These are phyloP conservation scores for Neotoma lepida DNA, from an alignment of 2,113 vertebrate species.

Conservation along the genomic window DNA sequence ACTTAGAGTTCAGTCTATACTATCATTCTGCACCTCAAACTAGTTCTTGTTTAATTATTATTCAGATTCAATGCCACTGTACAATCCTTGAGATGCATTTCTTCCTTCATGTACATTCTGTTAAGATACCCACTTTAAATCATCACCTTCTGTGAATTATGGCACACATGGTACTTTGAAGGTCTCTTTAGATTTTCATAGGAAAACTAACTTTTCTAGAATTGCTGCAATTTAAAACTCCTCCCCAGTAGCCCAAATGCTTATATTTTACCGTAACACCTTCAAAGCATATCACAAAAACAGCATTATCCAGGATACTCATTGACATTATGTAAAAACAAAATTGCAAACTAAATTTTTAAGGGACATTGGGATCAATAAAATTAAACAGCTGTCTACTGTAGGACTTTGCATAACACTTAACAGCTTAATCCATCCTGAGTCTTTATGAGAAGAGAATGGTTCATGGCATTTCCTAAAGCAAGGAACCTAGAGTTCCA, in stretches of 20 bases:
- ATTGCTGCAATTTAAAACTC: constrained; percentile 44
- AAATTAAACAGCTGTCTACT: background rate
- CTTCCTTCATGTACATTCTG: background rate
- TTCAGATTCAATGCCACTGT: background rate
- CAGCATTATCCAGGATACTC: background rate
- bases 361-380: background rate
- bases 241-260: background rate
- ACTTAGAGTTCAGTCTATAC: background rate
- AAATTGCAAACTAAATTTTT: background rate
- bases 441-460: background rate
- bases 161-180: background rate
- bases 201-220: background rate
- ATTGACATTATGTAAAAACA: background rate
- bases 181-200: background rate
- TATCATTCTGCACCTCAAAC: background rate
- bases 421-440: background rate
- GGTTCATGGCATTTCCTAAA: constrained; percentile 9
- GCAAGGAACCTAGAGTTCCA: background rate
- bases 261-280: background rate
- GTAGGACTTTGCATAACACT: background rate
- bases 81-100: background rate
- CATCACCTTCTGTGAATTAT: background rate
- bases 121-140: constrained; percentile 14
- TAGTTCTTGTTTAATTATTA: background rate
- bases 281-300: constrained; percentile 40